Evolutionary conservation across 1,140 invertebrate genomes (phyloP), one percentile per base, ranked within the genome.

Genomic region (Myzus persicae): DNA sequence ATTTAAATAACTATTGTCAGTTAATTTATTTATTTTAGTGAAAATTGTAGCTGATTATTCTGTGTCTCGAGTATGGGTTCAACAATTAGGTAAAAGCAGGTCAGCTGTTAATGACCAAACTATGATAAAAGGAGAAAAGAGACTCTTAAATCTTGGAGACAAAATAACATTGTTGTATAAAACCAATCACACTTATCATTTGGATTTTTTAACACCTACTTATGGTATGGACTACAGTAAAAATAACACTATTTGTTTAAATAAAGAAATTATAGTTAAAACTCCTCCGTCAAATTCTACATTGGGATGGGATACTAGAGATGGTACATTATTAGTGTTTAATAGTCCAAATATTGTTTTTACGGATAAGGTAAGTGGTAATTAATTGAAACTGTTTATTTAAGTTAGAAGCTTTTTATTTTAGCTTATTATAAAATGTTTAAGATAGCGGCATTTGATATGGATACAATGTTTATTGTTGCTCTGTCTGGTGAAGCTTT

Each of bases 391-490:
- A 18, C 44, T 67, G 91, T 82, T 59, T 44, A 92, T 44, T 93
- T 31, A 36, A 90, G 26, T 14, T 22, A 40, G 36, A 26, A 89
- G 51, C 48, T 42, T 40, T 38, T 38, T 38, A 24, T 36, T 36
- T 9, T 40, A 46, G 38, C n/a, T 24, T 51, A 42, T 26, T 91
- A 48, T 89, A 94, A 46, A 94, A 94, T 51, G 94, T 95, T 96
- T 92, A 94, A 98, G 97, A 97, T 99, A 94, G 98, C 98, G 93
- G 97, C 97, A 24, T 99, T 98, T 96, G 99, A 99, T 95, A 96
- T 99, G 96, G 99, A 99, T 96, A 98, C 98, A 42, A 99, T 99
- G n/a, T 96, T 99, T 24, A 99, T 99, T 92, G 97, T 96, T 94
- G 99, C 99, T 14, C 97, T 98, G 95, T 99, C 98, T 46, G 99